phyloP scores from a whole-genome alignment of 2,888 invertebrate genomes.

The Hymenopus coronatus region DNA sequence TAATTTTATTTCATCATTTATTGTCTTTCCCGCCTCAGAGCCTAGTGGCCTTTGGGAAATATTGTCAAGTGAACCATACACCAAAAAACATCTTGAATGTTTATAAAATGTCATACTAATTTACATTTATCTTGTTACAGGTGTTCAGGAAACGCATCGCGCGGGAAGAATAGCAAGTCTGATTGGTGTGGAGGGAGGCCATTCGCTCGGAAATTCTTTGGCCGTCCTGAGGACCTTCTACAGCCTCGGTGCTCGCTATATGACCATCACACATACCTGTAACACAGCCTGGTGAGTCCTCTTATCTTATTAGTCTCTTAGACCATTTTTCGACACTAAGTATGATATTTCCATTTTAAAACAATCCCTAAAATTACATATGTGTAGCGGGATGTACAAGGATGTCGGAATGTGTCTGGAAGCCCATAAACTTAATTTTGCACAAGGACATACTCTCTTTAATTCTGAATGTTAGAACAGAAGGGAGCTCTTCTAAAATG shows the following conservation, averaged over 20 bases:
- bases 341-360: too few relatives aligned
- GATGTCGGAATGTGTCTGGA: too few relatives aligned
- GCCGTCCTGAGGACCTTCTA: constrained; percentile 49
- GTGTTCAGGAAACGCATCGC: constrained; percentile 69
- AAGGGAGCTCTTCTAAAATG: too few relatives aligned
- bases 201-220: constrained; percentile 56
- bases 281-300: constrained; percentile 75
- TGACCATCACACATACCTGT: constrained; percentile 89
- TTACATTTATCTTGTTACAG: constrained; percentile 49
- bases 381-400: too few relatives aligned
- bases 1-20: not conserved
- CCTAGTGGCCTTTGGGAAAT: not conserved
- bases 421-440: too few relatives aligned
- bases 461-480: too few relatives aligned
- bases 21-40: not conserved
- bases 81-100: too few relatives aligned
- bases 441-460: too few relatives aligned
- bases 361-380: too few relatives aligned
- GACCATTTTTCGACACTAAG: too few relatives aligned
- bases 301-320: not conserved
- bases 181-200: constrained; percentile 52
- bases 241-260: constrained; percentile 52
- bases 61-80: not conserved
- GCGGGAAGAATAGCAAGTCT: constrained; percentile 53
- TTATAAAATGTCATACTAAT: too few relatives aligned